Percentiles rank a stretch among this genome's conserved stretches.
Evolutionary conservation across 2,888 invertebrate species (phyloP).

Genomic region (Abrostola triplasia): DNA sequence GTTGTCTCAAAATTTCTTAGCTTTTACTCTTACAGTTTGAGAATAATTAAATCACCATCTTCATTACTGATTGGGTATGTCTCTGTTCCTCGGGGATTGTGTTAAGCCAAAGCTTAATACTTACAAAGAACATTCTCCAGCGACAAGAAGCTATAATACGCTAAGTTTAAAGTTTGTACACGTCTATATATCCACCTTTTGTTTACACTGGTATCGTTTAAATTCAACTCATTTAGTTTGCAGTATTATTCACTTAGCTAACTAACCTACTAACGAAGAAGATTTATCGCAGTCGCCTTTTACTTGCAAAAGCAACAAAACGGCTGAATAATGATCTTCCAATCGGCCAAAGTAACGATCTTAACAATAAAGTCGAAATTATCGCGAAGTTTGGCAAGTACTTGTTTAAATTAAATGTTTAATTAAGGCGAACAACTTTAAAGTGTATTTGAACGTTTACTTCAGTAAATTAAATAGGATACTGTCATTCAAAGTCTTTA

Average conservation of each 20-base stretch:
- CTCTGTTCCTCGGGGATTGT: constrained; percentile 7
- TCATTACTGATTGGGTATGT: constrained; percentile 7
- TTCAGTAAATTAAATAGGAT: not conserved
- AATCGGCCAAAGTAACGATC: not conserved
- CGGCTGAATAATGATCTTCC: not conserved
- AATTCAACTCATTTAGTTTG: constrained; percentile 22
- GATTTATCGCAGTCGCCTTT: constrained; percentile 9
- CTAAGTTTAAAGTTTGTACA: constrained; percentile 16
- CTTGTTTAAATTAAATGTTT: not conserved
- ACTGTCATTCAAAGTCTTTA: not conserved
- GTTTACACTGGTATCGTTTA: constrained; percentile 6
- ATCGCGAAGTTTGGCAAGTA: not conserved
- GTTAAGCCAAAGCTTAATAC: constrained; percentile 9
- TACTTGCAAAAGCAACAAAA: not conserved
- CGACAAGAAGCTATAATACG: constrained; percentile 17
- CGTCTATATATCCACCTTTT: not conserved
- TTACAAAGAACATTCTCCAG: constrained; percentile 16
- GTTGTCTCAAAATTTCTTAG: not conserved
- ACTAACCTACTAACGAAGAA: not conserved
- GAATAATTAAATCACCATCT: constrained; percentile 20
- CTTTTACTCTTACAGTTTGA: not conserved
- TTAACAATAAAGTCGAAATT: not conserved
- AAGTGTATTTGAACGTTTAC: not conserved
- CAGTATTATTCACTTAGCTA: constrained; percentile 22
- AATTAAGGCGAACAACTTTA: not conserved